A percentile compares a stretch with the other conserved stretches of the same genome.
Evolutionary conservation across 1,140 invertebrate genomes (phyloP).

Genomic region (Formica selysi): DNA sequence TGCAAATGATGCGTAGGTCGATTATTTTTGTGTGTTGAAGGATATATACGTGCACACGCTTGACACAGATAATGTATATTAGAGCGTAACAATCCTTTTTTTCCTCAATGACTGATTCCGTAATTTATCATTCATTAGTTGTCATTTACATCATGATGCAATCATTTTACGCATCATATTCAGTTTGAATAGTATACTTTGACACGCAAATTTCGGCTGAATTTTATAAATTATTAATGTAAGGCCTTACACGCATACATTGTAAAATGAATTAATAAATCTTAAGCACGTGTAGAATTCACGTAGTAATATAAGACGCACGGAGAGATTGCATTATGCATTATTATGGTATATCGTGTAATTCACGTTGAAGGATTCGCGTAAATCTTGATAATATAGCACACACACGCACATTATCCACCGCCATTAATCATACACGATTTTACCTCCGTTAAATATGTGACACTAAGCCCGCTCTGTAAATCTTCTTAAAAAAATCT

Average conservation of each 20-base stretch:
- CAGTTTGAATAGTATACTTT: neutral
- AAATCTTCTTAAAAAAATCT: neutral
- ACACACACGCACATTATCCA: neutral
- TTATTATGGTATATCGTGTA: constrained; percentile 24
- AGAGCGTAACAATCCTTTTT: neutral
- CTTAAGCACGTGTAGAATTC: neutral
- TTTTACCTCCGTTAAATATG: neutral
- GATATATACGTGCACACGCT: neutral
- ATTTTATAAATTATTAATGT: neutral
- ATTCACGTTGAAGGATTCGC: constrained; percentile 21
- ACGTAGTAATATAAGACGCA: neutral
- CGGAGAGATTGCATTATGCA: neutral
- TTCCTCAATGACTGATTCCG: neutral
- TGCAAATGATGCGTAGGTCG: neutral
- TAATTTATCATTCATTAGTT: neutral
- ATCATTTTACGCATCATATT: neutral
- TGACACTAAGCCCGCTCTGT: neutral
- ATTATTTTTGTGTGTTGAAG: neutral
- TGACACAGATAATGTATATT: neutral
- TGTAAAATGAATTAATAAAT: constrained; percentile 4
- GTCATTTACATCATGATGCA: neutral
- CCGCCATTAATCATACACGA: constrained; percentile 8
- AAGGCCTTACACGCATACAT: too few relatives aligned
- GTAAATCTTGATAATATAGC: constrained; percentile 3
- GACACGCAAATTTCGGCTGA: neutral